Percentiles rank a stretch among this genome's conserved stretches.
phyloP scores from a whole-genome alignment of 2,797 vertebrate species.

The Mus caroli region DNA sequence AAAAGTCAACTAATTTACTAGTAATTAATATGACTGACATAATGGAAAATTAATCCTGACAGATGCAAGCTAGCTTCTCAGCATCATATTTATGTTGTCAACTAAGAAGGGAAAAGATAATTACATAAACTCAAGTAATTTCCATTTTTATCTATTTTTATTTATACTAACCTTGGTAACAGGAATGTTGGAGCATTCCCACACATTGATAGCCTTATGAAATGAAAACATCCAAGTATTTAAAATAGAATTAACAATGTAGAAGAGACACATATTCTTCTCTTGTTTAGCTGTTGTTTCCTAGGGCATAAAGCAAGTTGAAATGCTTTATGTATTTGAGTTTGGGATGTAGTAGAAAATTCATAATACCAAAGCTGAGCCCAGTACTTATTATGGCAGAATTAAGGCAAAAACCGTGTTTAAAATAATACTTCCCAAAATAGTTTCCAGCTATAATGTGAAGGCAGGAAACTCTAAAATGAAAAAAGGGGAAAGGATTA shows the following conservation, averaged over 20 bases:
- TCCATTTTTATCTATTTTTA: constrained; percentile 15
- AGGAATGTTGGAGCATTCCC: background rate
- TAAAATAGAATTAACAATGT: background rate
- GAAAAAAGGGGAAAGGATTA: background rate
- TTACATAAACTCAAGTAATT: constrained; percentile 39
- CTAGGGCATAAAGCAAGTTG: background rate
- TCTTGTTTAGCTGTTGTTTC: background rate
- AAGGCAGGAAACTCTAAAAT: constrained; percentile 39
- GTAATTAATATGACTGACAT: constrained; percentile 50
- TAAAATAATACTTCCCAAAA: constrained; percentile 22
- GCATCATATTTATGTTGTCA: constrained; percentile 33
- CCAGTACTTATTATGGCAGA: background rate
- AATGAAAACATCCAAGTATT: constrained; percentile 13
- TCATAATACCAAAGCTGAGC: background rate
- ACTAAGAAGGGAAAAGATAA: background rate
- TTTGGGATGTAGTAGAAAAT: background rate
- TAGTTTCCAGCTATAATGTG: constrained; percentile 18
- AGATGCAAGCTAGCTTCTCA: background rate
- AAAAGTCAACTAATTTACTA: constrained; percentile 25
- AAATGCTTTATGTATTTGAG: background rate
- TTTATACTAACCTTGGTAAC: constrained; percentile 30
- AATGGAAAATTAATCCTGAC: constrained; percentile 30
- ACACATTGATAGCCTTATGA: background rate
- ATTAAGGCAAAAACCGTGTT: background rate
- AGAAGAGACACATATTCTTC: background rate